Evolutionary conservation across 1,140 invertebrate genomes (phyloP).

Genomic region (Formica exsecta): DNA sequence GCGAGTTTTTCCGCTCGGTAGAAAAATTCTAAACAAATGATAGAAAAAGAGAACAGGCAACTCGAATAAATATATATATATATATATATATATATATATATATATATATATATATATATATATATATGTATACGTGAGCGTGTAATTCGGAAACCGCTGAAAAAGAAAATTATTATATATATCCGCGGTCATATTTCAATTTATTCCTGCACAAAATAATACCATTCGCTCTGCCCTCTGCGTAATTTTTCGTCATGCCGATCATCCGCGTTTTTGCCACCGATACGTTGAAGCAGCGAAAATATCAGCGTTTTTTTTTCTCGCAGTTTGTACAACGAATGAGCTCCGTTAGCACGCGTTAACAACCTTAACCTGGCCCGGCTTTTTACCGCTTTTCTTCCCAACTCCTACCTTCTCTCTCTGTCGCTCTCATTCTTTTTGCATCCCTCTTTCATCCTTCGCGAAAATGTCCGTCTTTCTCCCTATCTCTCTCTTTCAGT

Average conservation of each 20-base stretch:
- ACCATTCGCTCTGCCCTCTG: background rate
- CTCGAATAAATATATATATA: background rate
- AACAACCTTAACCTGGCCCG: slow-evolving; percentile 42
- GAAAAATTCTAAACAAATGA: slow-evolving; percentile 10
- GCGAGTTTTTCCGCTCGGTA: background rate
- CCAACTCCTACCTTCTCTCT: background rate
- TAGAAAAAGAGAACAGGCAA: background rate
- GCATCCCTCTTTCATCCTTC: background rate
- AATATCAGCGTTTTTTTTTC: slow-evolving; percentile 31
- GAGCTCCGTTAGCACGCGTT: slow-evolving; percentile 42
- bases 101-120: no score
- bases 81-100: no score
- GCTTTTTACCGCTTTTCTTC: slow-evolving; percentile 30
- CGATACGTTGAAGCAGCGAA: slow-evolving; percentile 29
- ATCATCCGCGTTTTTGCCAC: background rate
- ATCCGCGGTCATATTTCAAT: slow-evolving; percentile 29
- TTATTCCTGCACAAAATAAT: slow-evolving; percentile 20
- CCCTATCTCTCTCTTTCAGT: slow-evolving; percentile 13
- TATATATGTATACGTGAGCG: background rate
- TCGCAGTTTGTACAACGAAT: slow-evolving; percentile 3
- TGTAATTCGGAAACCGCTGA: background rate
- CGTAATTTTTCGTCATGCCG: slow-evolving; percentile 39
- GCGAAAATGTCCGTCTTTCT: slow-evolving; percentile 26
- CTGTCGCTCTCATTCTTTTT: background rate
- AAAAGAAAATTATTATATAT: slow-evolving; percentile 44